Base-by-base conservation (phyloP, 2,888 invertebrate species). In the Gisinianus flammeolus region DNA sequence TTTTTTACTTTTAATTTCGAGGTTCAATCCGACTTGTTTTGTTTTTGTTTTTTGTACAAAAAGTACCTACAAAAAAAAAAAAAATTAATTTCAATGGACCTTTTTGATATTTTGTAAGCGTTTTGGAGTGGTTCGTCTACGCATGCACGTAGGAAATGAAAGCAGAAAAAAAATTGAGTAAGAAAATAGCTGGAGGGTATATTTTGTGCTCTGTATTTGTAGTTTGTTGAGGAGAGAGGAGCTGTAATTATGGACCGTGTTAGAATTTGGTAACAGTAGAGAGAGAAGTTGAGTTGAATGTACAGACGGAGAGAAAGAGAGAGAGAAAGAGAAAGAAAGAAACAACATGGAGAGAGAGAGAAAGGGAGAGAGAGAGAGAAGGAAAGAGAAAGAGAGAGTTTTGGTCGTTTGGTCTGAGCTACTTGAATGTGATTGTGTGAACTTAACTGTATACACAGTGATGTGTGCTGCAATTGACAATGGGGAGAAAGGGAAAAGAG, bases 381-480 rank as follows among this genome's bases (percentile, higher is more conserved):
- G 5, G 35, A 35, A 35, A 35, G 35, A 8, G 5, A 35, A 35
- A 35, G 12, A 35, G 35, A 35, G 12, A 35, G 35, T 35, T n/a
- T n/a, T 35, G 35, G 35, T 35, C 35, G 35, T 35, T 35, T 35
- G 35, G 35, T 12, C 12, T 35, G 6, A 35, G 12, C 62, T 62
- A 6, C 24, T 62, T 62, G 62, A 62, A 62, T 62, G 62, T 24
- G 62, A 62, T 62, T 62, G 62, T 62, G 62, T 62, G 62, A 24
- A 12, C 8, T 62, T 62, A 24, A 26, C 62, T 24, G 24, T 24
- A 26, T 24, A 62, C 26, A 6, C 62, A 35, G 35, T 35, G 35
- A 5, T 35, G 35, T 35, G 35, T 35, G 35, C 35, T 35, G 35
- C 35, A 35, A 35, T 35, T 35, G 35, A 35, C 35, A 35, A 35